Percentiles rank a stretch among this genome's conserved stretches.
These are phyloP conservation scores for Gavialis gangeticus DNA, from an alignment of 2,113 vertebrate species.

Conservation along the genomic window DNA sequence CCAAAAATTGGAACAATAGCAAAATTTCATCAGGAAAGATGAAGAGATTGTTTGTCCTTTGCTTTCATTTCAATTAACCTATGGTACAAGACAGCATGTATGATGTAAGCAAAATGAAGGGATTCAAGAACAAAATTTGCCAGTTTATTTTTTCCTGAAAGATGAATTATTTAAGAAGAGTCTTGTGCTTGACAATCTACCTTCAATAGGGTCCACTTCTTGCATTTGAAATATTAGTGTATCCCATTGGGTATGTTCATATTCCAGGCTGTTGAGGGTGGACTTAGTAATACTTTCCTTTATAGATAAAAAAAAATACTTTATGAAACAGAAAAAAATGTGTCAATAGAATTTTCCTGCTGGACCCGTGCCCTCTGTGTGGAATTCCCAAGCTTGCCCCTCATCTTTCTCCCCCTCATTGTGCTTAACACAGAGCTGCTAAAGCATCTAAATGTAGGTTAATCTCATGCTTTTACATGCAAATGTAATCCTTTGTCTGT, in stretches of 20 bases:
- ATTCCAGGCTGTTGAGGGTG: background rate
- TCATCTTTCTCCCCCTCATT: background rate
- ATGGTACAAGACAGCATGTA: background rate
- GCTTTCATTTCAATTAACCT: background rate
- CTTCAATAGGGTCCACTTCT: background rate
- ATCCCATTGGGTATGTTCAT: background rate
- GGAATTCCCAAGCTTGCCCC: background rate
- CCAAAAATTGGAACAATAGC: background rate
- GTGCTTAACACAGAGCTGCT: background rate
- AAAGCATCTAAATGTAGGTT: background rate
- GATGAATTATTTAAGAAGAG: background rate
- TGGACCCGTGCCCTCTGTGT: background rate
- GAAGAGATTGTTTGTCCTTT: background rate
- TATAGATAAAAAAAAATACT: background rate
- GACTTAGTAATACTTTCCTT: background rate
- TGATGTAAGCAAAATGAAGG: background rate
- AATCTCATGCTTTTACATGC: background rate
- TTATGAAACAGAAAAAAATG: background rate
- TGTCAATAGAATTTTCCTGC: background rate
- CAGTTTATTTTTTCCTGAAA: background rate
- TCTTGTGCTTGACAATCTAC: background rate
- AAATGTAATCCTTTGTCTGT: background rate
- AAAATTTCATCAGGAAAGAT: background rate
- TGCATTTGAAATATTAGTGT: background rate
- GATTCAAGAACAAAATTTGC: background rate